Percentiles rank a stretch among this genome's conserved stretches.
Conservation (phyloP, 2,797 vertebrate species). For the Philypnodon macrostomus region DNA sequence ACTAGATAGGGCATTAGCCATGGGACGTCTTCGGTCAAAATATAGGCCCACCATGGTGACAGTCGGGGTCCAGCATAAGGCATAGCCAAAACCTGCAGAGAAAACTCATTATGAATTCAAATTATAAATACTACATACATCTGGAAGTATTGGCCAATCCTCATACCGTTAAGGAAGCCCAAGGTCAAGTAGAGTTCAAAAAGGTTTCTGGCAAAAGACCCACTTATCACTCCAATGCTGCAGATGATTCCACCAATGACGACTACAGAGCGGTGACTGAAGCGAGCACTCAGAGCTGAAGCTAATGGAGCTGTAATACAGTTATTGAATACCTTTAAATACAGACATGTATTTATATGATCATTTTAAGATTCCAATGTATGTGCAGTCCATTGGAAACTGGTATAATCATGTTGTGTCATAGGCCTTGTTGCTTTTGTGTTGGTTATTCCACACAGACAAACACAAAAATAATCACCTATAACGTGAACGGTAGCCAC, state of each 20-base stretch:
- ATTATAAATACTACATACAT: neutral
- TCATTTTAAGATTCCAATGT: no score
- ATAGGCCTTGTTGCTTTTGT: no score
- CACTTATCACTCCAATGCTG: conserved; percentile 52
- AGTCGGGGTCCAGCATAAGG: conserved; percentile 68
- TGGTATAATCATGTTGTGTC: neutral
- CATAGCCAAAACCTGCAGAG: conserved; percentile 61
- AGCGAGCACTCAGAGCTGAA: conserved; percentile 53
- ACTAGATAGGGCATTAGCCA: conserved; percentile 78
- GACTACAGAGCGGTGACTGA: conserved; percentile 61
- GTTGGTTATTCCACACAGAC: no score
- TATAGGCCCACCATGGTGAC: conserved; percentile 69
- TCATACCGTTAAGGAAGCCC: conserved; percentile 64
- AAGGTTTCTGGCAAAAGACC: conserved; percentile 53
- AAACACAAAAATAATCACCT: conserved; percentile 47
- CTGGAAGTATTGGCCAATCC: neutral
- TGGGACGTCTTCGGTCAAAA: conserved; percentile 74
- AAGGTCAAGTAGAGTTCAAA: conserved; percentile 65
- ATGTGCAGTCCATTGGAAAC: no score
- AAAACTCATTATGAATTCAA: neutral
- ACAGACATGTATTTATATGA: no score
- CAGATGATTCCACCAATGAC: conserved; percentile 63
- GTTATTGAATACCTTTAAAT: no score
- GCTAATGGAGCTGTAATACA: conserved; percentile 58
- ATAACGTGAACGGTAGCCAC: conserved; percentile 61